A percentile compares a stretch with the other conserved stretches of the same genome.
Conservation (phyloP, 2,113 vertebrate genomes). For the Dasypus novemcinctus region DNA sequence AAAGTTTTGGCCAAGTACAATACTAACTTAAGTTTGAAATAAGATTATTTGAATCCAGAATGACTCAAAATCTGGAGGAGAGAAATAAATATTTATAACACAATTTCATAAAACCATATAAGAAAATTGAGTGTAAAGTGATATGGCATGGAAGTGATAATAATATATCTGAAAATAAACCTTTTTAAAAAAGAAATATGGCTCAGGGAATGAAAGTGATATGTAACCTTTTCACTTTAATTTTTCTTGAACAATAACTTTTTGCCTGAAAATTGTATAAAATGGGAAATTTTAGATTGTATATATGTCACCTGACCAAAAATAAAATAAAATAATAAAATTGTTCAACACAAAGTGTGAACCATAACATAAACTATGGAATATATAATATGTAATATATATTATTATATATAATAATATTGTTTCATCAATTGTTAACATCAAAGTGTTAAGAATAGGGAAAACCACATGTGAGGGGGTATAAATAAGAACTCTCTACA, state of each 20-base stretch:
- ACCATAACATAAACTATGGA: too few relatives aligned
- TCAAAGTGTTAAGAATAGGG: too few relatives aligned
- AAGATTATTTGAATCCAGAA: conserved; percentile 22
- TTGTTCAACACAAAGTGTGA: too few relatives aligned
- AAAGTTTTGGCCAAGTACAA: conserved; percentile 26
- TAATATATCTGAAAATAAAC: conserved; percentile 52
- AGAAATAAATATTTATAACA: conserved; percentile 59
- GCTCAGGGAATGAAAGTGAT: not conserved
- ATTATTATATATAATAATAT: too few relatives aligned
- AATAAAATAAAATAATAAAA: too few relatives aligned
- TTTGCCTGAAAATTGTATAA: too few relatives aligned
- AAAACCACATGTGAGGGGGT: too few relatives aligned
- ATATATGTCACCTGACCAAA: too few relatives aligned
- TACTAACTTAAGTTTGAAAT: conserved; percentile 57
- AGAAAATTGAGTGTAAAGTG: conserved; percentile 37
- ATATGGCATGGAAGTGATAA: conserved; percentile 26
- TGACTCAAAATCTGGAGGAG: not conserved
- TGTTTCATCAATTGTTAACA: too few relatives aligned
- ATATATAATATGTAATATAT: too few relatives aligned
- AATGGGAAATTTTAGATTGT: too few relatives aligned
- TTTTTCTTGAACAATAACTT: not conserved
- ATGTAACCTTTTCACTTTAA: conserved; percentile 28
- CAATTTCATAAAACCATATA: conserved; percentile 21
- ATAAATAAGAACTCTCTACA: too few relatives aligned
- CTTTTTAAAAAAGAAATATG: not conserved